These are phyloP conservation scores for Aplodontia rufa DNA, from an alignment of 2,113 vertebrate species.

Conservation along the genomic window DNA sequence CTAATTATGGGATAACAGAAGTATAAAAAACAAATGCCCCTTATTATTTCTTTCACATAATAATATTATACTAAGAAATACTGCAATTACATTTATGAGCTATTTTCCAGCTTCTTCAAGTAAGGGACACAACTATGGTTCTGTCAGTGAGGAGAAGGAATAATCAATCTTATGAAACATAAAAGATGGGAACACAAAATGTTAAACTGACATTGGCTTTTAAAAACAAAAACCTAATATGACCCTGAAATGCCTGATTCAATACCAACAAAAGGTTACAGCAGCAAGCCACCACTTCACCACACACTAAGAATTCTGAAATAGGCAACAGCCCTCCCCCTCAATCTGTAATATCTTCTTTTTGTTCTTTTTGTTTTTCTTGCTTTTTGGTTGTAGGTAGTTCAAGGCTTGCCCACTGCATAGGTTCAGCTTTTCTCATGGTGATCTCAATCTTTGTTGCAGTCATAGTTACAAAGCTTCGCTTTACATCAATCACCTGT, in stretches of 20 bases:
- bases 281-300: constrained; percentile 83
- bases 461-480: constrained; percentile 94
- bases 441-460: constrained; percentile 95
- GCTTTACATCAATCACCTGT: constrained; percentile 94
- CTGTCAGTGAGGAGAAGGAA: constrained; percentile 20
- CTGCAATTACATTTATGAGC: not conserved
- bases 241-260: constrained; percentile 67
- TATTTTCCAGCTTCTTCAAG: constrained; percentile 55
- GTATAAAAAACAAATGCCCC: not conserved
- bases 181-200: constrained; percentile 37
- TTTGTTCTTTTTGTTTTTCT: constrained; percentile 81
- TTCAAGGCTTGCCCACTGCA: constrained; percentile 96
- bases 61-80: constrained; percentile 32
- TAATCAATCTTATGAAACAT: constrained; percentile 44
- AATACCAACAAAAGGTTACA: constrained; percentile 77
- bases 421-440: constrained; percentile 94
- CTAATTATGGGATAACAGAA: not conserved
- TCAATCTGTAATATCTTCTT: constrained; percentile 79
- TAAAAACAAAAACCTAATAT: constrained; percentile 57
- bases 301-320: constrained; percentile 18
- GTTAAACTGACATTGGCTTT: constrained; percentile 66
- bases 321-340: constrained; percentile 51
- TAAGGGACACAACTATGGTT: constrained; percentile 2
- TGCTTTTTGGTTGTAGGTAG: constrained; percentile 87
- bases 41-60: not conserved